Conservation (phyloP, 2,888 invertebrate species). For the Malacosoma neustria region DNA sequence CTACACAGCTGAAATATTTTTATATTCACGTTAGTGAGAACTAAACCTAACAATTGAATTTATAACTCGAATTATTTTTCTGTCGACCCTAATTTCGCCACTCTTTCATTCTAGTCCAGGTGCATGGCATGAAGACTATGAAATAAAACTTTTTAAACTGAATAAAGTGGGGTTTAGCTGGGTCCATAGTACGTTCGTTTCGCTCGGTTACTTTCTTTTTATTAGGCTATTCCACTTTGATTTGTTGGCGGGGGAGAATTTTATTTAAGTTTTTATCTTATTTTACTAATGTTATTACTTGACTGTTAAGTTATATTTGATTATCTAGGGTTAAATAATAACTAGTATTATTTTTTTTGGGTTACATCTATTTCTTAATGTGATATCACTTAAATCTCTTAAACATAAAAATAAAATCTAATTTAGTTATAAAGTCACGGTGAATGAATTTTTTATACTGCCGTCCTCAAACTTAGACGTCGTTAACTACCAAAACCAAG, state of each 20-base stretch:
- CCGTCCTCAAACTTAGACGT: too few relatives aligned
- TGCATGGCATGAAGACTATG: constrained; percentile 27
- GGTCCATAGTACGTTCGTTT: constrained; percentile 25
- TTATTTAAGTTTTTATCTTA: constrained; percentile 16
- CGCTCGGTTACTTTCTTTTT: constrained; percentile 37
- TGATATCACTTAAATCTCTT: too few relatives aligned
- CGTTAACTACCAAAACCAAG: too few relatives aligned
- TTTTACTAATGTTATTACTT: constrained; percentile 3
- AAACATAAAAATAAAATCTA: too few relatives aligned
- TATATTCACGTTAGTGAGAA: too few relatives aligned
- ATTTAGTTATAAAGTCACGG: too few relatives aligned
- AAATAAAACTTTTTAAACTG: constrained; percentile 55
- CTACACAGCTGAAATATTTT: too few relatives aligned
- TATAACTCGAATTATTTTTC: constrained; percentile 65
- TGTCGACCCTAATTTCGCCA: constrained; percentile 54
- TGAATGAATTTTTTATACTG: too few relatives aligned
- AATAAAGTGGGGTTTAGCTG: constrained; percentile 35
- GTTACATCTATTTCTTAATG: background rate
- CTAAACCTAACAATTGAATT: constrained; percentile 55
- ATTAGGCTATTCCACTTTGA: constrained; percentile 46
- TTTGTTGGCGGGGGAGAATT: constrained; percentile 33
- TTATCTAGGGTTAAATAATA: background rate
- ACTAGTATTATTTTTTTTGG: background rate
- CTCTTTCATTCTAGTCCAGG: constrained; percentile 54
- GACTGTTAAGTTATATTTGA: background rate